phyloP scores from a whole-genome alignment of 2,888 invertebrate genomes.

The Eilema depressum region DNA sequence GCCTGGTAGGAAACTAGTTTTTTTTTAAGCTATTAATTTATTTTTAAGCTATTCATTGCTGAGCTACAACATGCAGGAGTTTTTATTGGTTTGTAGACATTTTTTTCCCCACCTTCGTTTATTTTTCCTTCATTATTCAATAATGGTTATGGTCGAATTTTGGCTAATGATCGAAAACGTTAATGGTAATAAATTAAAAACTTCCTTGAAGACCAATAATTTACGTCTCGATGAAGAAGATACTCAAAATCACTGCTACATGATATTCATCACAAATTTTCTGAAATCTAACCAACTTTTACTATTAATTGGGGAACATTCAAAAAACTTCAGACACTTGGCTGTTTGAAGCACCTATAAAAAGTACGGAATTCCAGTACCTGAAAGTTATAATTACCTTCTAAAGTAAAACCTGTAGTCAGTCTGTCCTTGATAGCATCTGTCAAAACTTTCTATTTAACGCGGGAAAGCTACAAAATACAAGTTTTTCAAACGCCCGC shows the following conservation, averaged over 20 bases:
- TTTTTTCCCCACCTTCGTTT: too few relatives aligned
- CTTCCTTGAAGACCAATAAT: neutral
- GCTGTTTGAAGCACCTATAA: constrained; percentile 8
- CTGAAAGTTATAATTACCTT: constrained; percentile 19
- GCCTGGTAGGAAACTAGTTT: too few relatives aligned
- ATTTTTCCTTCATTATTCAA: too few relatives aligned
- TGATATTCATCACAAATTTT: neutral
- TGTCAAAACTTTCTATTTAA: constrained; percentile 2
- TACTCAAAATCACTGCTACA: constrained; percentile 4
- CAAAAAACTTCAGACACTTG: constrained; percentile 14
- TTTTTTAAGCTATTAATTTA: too few relatives aligned
- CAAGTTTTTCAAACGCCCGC: neutral
- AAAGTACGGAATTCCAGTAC: neutral
- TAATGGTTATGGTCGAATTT: neutral
- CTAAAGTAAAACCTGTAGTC: constrained; percentile 6
- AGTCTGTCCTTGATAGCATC: constrained; percentile 4
- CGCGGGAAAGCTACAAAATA: constrained; percentile 1
- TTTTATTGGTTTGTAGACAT: too few relatives aligned
- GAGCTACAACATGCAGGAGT: too few relatives aligned
- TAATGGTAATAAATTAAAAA: neutral
- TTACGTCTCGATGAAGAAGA: neutral
- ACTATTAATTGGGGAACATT: constrained; percentile 13
- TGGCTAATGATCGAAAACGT: neutral
- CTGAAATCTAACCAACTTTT: neutral
- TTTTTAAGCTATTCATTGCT: too few relatives aligned